These are phyloP conservation scores for Momotus momota DNA, from an alignment of 2,797 vertebrate genomes.

Conservation along the genomic window DNA sequence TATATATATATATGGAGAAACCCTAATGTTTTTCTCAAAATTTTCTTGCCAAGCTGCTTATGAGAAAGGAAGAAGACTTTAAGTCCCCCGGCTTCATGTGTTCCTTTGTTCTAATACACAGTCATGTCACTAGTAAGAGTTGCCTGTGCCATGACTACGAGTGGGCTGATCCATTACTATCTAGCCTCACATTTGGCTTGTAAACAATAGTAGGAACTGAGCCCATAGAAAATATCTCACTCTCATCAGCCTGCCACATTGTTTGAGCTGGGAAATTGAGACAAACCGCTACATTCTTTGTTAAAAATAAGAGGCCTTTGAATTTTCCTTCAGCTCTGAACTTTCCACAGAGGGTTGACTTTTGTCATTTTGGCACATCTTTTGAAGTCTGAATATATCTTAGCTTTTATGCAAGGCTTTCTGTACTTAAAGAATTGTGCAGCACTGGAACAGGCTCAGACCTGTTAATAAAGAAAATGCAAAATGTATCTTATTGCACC, in stretches of 20 bases:
- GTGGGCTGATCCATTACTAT: conserved; percentile 47
- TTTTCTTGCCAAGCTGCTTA: conserved; percentile 6
- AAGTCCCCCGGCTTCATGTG: neutral
- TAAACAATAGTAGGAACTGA: conserved; percentile 76
- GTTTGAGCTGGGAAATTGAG: conserved; percentile 61
- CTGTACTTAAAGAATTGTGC: neutral
- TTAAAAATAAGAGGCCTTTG: conserved; percentile 65
- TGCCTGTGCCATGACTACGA: conserved; percentile 12
- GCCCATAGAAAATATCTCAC: conserved; percentile 60
- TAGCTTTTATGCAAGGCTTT: conserved; percentile 1
- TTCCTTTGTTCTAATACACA: conserved; percentile 27
- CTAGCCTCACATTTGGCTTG: conserved; percentile 60
- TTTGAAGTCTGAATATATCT: neutral
- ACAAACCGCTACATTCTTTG: conserved; percentile 22
- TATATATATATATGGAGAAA: too few relatives aligned
- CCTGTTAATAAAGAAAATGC: neutral
- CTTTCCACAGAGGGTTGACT: conserved; percentile 33
- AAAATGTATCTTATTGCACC: neutral
- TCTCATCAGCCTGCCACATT: conserved; percentile 40
- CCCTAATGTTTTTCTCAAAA: neutral
- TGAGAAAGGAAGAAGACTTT: conserved; percentile 44
- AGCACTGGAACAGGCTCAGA: neutral
- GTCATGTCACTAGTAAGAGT: neutral
- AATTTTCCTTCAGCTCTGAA: conserved; percentile 42
- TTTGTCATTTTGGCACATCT: conserved; percentile 14